Conservation (phyloP, 2,888 invertebrate species). For the Andrena camellia region DNA sequence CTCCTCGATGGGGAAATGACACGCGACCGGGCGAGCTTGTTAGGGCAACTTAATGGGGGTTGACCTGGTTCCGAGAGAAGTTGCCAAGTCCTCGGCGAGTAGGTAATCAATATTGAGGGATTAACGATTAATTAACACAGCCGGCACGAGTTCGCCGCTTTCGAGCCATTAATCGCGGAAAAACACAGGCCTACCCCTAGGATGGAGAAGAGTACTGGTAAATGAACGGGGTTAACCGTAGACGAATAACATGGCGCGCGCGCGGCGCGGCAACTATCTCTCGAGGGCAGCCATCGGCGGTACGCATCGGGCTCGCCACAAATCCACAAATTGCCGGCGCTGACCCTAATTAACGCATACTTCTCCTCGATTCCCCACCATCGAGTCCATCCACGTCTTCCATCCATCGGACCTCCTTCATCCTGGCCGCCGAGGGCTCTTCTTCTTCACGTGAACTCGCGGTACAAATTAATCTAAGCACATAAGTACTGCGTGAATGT, state of each 20-base stretch:
- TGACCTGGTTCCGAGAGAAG: no score
- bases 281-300: slow-evolving; percentile 38
- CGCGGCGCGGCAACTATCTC: slow-evolving; percentile 35
- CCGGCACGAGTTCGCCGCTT: background rate
- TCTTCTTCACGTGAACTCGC: background rate
- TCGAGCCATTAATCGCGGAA: slow-evolving; percentile 9
- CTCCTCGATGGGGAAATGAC: background rate
- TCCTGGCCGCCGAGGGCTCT: background rate
- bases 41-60: no score
- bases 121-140: no score
- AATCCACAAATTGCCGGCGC: slow-evolving; percentile 80
- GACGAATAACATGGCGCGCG: slow-evolving; percentile 46
- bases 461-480: slow-evolving; percentile 19
- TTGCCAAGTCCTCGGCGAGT: no score
- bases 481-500: background rate
- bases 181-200: background rate
- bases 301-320: slow-evolving; percentile 72
- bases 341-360: slow-evolving; percentile 83
- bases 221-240: slow-evolving; percentile 47
- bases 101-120: background rate
- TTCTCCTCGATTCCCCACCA: slow-evolving; percentile 69
- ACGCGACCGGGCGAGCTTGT: background rate
- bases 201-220: slow-evolving; percentile 18
- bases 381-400: slow-evolving; percentile 59
- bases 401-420: slow-evolving; percentile 22